These are phyloP conservation scores for Odontothrips loti DNA, from an alignment of 2,888 invertebrate genomes.

Conservation along the genomic window DNA sequence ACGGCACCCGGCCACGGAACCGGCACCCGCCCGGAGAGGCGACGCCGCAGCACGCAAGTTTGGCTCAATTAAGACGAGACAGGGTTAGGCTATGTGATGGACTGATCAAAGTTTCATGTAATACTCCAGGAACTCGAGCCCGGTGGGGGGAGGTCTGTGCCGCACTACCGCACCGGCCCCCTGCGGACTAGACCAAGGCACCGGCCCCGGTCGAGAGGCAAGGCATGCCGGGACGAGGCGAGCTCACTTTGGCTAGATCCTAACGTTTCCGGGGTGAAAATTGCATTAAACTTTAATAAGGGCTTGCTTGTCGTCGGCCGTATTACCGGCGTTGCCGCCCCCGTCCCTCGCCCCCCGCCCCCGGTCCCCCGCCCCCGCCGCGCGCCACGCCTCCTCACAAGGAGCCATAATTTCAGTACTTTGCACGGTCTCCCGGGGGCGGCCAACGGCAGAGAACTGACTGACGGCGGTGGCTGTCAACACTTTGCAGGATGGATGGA, in stretches of 20 bases:
- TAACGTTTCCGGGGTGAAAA: constrained; percentile 24
- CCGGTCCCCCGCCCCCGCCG: neutral
- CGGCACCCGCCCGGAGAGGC: neutral
- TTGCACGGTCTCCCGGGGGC: too few species aligned
- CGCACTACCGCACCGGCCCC: too few species aligned
- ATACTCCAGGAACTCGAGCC: constrained; percentile 10
- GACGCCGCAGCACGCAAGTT: neutral
- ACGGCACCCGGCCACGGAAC: too few species aligned
- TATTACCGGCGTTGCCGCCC: neutral
- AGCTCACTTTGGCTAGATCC: constrained; percentile 12
- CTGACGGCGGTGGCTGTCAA: too few species aligned
- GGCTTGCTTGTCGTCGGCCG: constrained; percentile 13
- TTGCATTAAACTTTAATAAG: constrained; percentile 25
- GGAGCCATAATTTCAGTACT: neutral
- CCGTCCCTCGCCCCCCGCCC: neutral
- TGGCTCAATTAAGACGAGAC: constrained; percentile 10
- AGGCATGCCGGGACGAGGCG: neutral
- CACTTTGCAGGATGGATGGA: too few species aligned
- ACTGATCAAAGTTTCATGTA: constrained; percentile 26
- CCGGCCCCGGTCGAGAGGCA: too few species aligned
- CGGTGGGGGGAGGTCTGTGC: neutral
- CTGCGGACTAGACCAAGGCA: too few species aligned
- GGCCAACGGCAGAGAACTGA: too few species aligned
- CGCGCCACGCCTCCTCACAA: neutral
- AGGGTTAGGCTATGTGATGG: constrained; percentile 20